phyloP scores from a whole-genome alignment of 2,888 invertebrate species.

The Pseudoips prasinana region DNA sequence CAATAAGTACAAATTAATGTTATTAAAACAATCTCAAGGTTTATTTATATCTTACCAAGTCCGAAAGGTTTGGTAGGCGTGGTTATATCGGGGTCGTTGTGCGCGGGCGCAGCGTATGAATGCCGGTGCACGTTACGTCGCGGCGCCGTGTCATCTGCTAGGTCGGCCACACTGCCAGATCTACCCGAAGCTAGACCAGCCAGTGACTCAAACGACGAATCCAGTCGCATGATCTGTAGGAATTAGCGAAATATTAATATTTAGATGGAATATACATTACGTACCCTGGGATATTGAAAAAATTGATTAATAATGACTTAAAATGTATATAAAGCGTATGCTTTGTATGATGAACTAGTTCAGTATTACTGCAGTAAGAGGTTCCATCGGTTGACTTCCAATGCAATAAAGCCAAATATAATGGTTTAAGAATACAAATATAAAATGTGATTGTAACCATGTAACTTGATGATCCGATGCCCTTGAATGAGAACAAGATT shows the following conservation, averaged over 20 bases:
- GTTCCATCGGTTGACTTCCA: too few relatives aligned
- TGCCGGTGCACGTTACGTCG: slow-evolving; percentile 67
- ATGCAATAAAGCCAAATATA: too few relatives aligned
- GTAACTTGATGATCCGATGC: too few relatives aligned
- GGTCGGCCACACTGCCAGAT: slow-evolving; percentile 92
- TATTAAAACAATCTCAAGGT: too few relatives aligned
- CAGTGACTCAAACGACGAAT: slow-evolving; percentile 90
- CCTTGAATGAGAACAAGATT: too few relatives aligned
- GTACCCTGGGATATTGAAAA: neutral
- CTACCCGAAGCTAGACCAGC: slow-evolving; percentile 85
- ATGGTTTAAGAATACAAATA: too few relatives aligned
- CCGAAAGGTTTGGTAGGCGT: slow-evolving; percentile 90
- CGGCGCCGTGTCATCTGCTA: slow-evolving; percentile 84
- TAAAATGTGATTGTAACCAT: too few relatives aligned
- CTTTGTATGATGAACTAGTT: too few relatives aligned
- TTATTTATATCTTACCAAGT: slow-evolving; percentile 86
- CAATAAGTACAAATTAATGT: slow-evolving; percentile 9
- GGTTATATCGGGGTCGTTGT: slow-evolving; percentile 76
- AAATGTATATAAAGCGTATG: too few relatives aligned
- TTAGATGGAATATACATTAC: neutral
- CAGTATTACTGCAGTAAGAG: too few relatives aligned
- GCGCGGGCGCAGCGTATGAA: slow-evolving; percentile 80
- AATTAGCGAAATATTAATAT: neutral
- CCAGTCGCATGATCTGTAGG: slow-evolving; percentile 89
- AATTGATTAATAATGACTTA: too few relatives aligned